Percentiles rank a stretch among this genome's conserved stretches.
These are phyloP conservation scores for Phalangium opilio DNA, from an alignment of 2,888 invertebrate genomes.

Conservation along the genomic window DNA sequence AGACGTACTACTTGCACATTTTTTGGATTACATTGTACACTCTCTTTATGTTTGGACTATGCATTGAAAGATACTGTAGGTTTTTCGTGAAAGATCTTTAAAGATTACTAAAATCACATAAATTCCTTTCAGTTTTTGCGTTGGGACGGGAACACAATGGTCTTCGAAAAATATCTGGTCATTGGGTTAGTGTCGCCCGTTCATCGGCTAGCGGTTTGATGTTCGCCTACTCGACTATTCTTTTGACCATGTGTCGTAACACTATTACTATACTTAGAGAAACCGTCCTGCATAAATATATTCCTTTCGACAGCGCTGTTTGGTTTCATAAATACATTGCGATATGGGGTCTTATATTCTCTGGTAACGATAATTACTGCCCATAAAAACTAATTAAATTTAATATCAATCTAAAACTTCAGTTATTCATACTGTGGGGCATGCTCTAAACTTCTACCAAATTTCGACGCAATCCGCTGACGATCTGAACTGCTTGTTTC, in stretches of 20 bases:
- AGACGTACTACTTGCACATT: constrained; percentile 40
- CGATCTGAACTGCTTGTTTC: constrained; percentile 42
- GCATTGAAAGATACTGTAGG: constrained; percentile 35
- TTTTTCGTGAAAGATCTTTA: background rate
- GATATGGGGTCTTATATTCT: constrained; percentile 40
- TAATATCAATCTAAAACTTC: constrained; percentile 18
- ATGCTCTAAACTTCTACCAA: constrained; percentile 47
- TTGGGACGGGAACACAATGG: constrained; percentile 44
- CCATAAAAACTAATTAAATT: background rate
- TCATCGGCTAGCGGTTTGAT: constrained; percentile 47
- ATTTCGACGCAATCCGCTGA: constrained; percentile 44
- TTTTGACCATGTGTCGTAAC: constrained; percentile 46
- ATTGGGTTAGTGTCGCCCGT: constrained; percentile 43
- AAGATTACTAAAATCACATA: background rate
- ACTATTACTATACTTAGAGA: constrained; percentile 41
- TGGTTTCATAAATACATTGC: constrained; percentile 45
- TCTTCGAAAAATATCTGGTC: constrained; percentile 41
- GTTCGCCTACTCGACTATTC: constrained; percentile 42
- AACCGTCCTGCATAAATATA: constrained; percentile 39
- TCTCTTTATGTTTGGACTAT: constrained; percentile 38
- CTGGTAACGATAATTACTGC: constrained; percentile 32
- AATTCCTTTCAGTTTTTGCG: constrained; percentile 35
- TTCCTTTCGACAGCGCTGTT: constrained; percentile 44
- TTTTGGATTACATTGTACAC: constrained; percentile 43
- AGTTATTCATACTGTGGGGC: constrained; percentile 44